Percentiles rank a stretch among this genome's conserved stretches.
These are phyloP conservation scores for Artemisiospiza belli DNA, from an alignment of 2,113 vertebrate species.

Conservation along the genomic window DNA sequence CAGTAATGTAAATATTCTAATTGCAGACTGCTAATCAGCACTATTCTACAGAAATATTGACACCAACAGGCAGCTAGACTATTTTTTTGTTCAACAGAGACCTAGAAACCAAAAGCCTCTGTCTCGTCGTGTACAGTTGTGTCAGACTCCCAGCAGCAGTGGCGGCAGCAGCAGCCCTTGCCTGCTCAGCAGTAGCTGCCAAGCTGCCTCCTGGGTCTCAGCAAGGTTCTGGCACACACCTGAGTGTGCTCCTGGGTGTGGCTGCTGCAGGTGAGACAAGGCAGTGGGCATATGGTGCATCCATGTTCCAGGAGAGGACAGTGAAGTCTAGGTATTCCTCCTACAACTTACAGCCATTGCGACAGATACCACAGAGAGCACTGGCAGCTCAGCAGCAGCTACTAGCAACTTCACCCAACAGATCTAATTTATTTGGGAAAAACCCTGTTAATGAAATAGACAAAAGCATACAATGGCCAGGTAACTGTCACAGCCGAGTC, in stretches of 20 bases:
- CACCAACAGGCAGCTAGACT: neutral
- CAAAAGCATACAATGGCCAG: neutral
- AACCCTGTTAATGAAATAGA: neutral
- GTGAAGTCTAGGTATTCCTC: neutral
- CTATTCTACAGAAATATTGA: neutral
- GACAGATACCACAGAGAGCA: neutral
- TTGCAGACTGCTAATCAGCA: neutral
- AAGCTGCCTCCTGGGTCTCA: neutral
- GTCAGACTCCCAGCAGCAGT: neutral
- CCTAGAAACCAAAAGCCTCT: neutral
- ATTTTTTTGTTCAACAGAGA: neutral
- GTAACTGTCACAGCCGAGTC: neutral
- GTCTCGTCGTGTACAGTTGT: neutral
- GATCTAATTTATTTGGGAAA: neutral
- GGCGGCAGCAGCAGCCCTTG: neutral
- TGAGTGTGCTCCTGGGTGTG: fast-evolving
- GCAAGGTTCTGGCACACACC: neutral
- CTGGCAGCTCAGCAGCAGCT: neutral
- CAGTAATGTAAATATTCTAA: neutral
- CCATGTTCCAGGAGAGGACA: neutral
- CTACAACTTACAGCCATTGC: neutral
- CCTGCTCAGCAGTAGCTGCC: neutral
- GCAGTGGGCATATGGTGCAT: fast-evolving
- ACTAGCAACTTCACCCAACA: neutral
- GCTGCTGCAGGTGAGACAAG: neutral